These are phyloP conservation scores for Molothrus ater DNA, from an alignment of 2,797 vertebrate genomes.

Conservation along the genomic window DNA sequence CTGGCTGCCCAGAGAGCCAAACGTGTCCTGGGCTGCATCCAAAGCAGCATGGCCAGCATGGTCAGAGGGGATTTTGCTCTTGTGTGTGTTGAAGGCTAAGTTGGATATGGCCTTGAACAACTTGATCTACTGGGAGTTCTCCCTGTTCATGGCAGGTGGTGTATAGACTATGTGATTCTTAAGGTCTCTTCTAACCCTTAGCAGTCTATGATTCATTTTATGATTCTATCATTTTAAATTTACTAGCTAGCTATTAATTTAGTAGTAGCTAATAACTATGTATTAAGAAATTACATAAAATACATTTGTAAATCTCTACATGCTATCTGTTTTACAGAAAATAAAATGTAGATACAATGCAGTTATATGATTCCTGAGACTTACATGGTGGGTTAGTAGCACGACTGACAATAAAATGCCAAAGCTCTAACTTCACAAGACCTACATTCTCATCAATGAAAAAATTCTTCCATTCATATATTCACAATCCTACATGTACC, in stretches of 20 bases:
- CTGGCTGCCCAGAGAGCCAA: neutral
- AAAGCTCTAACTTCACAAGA: neutral
- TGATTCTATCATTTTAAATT: neutral
- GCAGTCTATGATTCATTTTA: neutral
- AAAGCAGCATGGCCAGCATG: neutral
- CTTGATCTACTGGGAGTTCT: neutral
- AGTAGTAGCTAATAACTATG: neutral
- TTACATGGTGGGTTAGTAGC: neutral
- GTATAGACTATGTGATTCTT: neutral
- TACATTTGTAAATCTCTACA: neutral
- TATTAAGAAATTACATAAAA: neutral
- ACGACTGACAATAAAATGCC: neutral
- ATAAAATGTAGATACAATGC: neutral
- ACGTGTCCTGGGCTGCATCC: neutral
- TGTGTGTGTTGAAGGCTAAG: fast-evolving
- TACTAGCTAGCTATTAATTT: neutral
- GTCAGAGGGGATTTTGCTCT: neutral
- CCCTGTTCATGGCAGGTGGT: neutral
- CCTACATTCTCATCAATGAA: neutral
- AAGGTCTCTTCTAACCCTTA: neutral
- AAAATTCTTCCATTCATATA: neutral
- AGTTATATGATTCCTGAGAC: neutral
- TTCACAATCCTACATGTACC: neutral
- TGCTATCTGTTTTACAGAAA: neutral
- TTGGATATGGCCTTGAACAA: neutral